Conservation (phyloP, 2,888 invertebrate genomes). For the Endotricha flammealis region DNA sequence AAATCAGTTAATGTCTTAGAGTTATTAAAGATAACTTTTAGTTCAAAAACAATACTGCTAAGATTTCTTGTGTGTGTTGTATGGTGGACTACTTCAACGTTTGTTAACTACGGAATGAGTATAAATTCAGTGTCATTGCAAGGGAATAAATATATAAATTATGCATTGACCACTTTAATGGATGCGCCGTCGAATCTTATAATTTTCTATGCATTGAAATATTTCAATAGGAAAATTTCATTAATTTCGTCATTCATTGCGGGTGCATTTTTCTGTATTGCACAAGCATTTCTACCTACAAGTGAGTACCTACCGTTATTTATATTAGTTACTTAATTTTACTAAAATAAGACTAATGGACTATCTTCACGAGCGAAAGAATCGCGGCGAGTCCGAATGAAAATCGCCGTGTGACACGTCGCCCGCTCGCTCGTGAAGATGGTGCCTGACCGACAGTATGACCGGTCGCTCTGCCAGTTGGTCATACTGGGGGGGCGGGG, state of each 20-base stretch:
- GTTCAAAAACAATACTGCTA: constrained; percentile 42
- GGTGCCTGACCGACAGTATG: too few species aligned
- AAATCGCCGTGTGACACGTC: too few species aligned
- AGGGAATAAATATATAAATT: constrained; percentile 87
- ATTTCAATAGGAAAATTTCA: constrained; percentile 75
- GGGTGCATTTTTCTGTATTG: constrained; percentile 77
- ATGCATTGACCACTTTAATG: constrained; percentile 76
- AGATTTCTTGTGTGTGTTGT: constrained; percentile 56
- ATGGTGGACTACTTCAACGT: constrained; percentile 81
- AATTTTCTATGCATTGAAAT: constrained; percentile 73
- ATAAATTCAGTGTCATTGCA: constrained; percentile 85
- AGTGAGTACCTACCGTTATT: constrained; percentile 46
- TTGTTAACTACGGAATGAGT: constrained; percentile 87
- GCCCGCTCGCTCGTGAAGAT: too few species aligned
- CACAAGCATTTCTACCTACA: constrained; percentile 77
- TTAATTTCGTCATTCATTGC: constrained; percentile 73
- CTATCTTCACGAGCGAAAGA: too few species aligned
- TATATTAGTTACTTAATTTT: too few species aligned
- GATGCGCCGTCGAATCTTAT: constrained; percentile 79
- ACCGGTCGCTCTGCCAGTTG: too few species aligned
- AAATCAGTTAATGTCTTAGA: constrained; percentile 32
- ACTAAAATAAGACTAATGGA: too few species aligned
- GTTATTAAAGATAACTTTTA: constrained; percentile 47
- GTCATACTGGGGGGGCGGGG: too few species aligned
- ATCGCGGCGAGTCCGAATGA: too few species aligned